Evolutionary conservation across 2,113 vertebrate species (phyloP).

Genomic region (Actenoides lindsayi): DNA sequence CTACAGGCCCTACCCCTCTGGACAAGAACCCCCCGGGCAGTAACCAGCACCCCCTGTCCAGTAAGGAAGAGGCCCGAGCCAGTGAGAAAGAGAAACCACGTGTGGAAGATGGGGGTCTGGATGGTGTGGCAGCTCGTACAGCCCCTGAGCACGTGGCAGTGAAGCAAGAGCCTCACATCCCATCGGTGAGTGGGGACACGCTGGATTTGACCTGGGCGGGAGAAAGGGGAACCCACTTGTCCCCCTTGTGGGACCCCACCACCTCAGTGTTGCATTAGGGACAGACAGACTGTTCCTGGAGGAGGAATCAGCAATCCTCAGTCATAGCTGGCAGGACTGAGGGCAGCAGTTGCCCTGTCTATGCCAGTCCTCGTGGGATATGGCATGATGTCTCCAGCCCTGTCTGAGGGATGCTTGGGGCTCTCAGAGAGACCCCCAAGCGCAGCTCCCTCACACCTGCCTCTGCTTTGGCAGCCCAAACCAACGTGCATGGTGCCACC

Average conservation of each 20-base stretch:
- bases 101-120: conserved; percentile 85
- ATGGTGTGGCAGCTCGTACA: conserved; percentile 81
- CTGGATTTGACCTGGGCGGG: background rate
- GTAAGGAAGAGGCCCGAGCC: conserved; percentile 88
- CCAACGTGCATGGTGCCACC: conserved; percentile 98
- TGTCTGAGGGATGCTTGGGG: background rate
- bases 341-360: background rate
- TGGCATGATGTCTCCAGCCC: background rate
- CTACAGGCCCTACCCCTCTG: conserved; percentile 90
- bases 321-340: background rate
- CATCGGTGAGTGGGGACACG: conserved; percentile 76
- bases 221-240: background rate
- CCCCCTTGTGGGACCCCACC: background rate
- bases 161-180: conserved; percentile 87
- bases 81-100: conserved; percentile 89
- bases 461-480: conserved; percentile 82
- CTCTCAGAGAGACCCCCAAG: background rate
- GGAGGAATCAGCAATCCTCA: background rate
- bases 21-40: conserved; percentile 90
- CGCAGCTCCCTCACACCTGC: background rate
- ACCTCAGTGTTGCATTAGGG: background rate
- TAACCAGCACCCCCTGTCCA: conserved; percentile 88
- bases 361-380: background rate
- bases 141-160: conserved; percentile 87
- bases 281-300: background rate